Evolutionary conservation across 2,888 invertebrate species (phyloP).

Genomic region (Artemia sinica): DNA sequence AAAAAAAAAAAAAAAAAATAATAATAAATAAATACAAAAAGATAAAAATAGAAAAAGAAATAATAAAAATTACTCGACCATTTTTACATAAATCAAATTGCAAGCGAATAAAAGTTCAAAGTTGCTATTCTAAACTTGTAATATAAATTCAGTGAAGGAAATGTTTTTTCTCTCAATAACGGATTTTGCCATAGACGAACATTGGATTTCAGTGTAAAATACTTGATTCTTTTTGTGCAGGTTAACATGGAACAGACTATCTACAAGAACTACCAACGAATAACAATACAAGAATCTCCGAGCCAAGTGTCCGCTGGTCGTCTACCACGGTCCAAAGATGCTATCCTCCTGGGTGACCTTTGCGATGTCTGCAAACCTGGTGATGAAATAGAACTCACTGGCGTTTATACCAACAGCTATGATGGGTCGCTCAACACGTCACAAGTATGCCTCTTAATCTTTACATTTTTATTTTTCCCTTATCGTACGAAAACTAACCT

Average conservation of each 20-base stretch:
- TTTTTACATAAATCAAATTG: too few relatives aligned
- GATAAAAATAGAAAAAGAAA: too few relatives aligned
- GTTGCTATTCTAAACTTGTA: too few relatives aligned
- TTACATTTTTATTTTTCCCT: too few relatives aligned
- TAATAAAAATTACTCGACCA: too few relatives aligned
- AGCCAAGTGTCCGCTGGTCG: constrained; percentile 93
- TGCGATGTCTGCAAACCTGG: constrained; percentile 96
- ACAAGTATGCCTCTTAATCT: constrained; percentile 36
- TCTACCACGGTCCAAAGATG: constrained; percentile 91
- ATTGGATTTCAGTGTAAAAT: background rate
- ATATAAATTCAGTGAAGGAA: too few relatives aligned
- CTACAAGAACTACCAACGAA: constrained; percentile 93
- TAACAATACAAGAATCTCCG: constrained; percentile 94
- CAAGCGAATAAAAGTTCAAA: too few relatives aligned
- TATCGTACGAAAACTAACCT: too few relatives aligned
- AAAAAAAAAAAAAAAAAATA: too few relatives aligned
- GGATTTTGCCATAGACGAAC: background rate
- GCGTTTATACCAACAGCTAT: constrained; percentile 91
- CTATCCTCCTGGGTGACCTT: constrained; percentile 77
- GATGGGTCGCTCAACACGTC: constrained; percentile 91
- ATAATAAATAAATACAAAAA: too few relatives aligned
- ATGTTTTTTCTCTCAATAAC: background rate
- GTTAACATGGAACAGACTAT: constrained; percentile 98
- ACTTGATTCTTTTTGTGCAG: constrained; percentile 34
- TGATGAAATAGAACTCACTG: constrained; percentile 81